A percentile compares a stretch with the other conserved stretches of the same genome.
Conservation (phyloP, 2,797 vertebrate species). For the Coregonus sp. region DNA sequence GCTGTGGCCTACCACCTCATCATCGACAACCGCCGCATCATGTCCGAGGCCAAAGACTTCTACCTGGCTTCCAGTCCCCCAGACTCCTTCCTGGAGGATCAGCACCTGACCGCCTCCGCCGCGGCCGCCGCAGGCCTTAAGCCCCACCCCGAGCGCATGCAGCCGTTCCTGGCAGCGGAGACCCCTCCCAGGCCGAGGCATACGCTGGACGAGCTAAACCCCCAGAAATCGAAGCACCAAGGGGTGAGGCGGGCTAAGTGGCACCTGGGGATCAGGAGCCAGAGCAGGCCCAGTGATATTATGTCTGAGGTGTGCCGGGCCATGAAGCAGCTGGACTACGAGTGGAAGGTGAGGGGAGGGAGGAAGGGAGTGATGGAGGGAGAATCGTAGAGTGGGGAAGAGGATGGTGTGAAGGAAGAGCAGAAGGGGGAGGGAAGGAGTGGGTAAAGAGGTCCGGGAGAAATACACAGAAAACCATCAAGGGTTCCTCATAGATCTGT, state of each 20-base stretch:
- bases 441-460: too few relatives aligned
- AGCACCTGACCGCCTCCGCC: conserved; percentile 74
- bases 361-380: background rate
- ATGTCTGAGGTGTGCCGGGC: conserved; percentile 98
- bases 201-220: conserved; percentile 95
- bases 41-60: conserved; percentile 98
- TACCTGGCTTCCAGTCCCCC: conserved; percentile 96
- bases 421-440: background rate
- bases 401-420: background rate
- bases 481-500: background rate
- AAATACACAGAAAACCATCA: too few relatives aligned
- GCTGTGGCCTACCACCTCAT: conserved; percentile 97
- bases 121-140: conserved; percentile 62
- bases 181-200: conserved; percentile 86
- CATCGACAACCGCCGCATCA: conserved; percentile 98
- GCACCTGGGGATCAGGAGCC: conserved; percentile 97
- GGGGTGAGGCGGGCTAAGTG: conserved; percentile 96
- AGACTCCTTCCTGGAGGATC: conserved; percentile 94
- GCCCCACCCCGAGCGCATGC: conserved; percentile 88
- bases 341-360: conserved; percentile 99
- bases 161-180: conserved; percentile 91
- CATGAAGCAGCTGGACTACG: conserved; percentile 97
- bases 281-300: conserved; percentile 96
- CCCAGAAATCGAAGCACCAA: conserved; percentile 97
- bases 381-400: background rate